phyloP scores from a whole-genome alignment of 2,797 vertebrate species.

The Pampus argenteus region DNA sequence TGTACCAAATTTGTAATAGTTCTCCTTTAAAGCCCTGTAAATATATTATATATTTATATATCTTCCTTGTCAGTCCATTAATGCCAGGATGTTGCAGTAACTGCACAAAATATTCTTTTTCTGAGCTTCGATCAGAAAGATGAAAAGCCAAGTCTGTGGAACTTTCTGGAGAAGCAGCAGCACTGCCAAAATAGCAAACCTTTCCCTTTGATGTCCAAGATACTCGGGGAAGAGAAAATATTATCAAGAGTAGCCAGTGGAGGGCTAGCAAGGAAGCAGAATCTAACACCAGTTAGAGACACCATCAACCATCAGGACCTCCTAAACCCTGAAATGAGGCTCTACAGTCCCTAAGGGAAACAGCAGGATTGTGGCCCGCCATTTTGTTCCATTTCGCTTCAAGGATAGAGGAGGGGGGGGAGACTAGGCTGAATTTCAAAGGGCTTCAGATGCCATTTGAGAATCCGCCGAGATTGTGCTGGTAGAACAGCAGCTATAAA shows the following conservation, averaged over 20 bases:
- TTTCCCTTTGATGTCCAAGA: conserved; percentile 74
- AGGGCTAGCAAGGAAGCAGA: conserved; percentile 57
- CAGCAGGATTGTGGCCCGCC: conserved; percentile 75
- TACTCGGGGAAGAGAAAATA: conserved; percentile 64
- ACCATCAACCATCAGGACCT: conserved; percentile 65
- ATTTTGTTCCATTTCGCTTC: conserved; percentile 81
- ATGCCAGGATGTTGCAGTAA: neutral
- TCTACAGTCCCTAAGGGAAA: conserved; percentile 69
- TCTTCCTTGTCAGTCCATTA: conserved; percentile 3
- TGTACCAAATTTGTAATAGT: neutral
- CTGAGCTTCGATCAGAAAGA: conserved; percentile 58
- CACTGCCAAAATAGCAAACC: conserved; percentile 54
- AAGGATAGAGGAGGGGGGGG: conserved; percentile 71
- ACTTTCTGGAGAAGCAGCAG: conserved; percentile 63
- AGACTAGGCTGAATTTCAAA: conserved; percentile 77
- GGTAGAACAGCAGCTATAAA: conserved; percentile 73
- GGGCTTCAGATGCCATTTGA: conserved; percentile 82
- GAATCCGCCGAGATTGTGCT: conserved; percentile 75
- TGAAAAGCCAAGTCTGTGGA: conserved; percentile 71
- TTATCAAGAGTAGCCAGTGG: conserved; percentile 66
- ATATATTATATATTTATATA: too few species aligned
- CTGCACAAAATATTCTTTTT: conserved; percentile 48
- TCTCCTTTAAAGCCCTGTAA: too few species aligned
- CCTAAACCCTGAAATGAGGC: conserved; percentile 74
- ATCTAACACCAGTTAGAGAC: conserved; percentile 61